phyloP scores from a whole-genome alignment of 2,888 invertebrate species.

The Drosophila antonietae region DNA sequence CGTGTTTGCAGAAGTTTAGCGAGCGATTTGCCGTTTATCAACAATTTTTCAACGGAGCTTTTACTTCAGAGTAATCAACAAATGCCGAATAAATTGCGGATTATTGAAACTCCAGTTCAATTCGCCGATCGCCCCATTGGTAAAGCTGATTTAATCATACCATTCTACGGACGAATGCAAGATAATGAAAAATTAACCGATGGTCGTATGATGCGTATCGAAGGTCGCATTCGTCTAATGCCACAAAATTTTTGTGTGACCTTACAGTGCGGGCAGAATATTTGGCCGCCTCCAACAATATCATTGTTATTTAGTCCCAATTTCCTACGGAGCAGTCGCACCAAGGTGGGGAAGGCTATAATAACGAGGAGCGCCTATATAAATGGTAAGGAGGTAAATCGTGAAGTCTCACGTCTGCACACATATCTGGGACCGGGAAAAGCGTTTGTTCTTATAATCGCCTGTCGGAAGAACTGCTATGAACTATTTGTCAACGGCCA shows the following conservation, averaged over 20 bases:
- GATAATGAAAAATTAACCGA: conserved; percentile 76
- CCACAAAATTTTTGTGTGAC: conserved; percentile 90
- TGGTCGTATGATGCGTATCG: conserved; percentile 86
- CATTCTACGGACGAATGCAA: conserved; percentile 78
- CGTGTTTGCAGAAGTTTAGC: conserved; percentile 47
- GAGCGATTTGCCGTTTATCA: conserved; percentile 11
- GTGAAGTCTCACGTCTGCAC: conserved; percentile 61
- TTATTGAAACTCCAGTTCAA: conserved; percentile 13
- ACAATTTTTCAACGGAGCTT: neutral
- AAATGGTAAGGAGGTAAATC: conserved; percentile 83
- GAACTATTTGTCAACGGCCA: conserved; percentile 85
- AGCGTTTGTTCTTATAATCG: conserved; percentile 72
- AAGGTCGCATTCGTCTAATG: conserved; percentile 88
- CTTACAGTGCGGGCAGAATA: conserved; percentile 87
- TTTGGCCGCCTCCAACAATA: conserved; percentile 90
- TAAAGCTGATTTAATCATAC: conserved; percentile 69
- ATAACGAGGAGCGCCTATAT: conserved; percentile 88
- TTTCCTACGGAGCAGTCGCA: conserved; percentile 83
- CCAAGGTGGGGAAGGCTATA: conserved; percentile 85
- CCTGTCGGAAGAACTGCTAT: conserved; percentile 62
- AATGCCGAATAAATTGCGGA: conserved; percentile 28
- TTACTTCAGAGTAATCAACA: neutral
- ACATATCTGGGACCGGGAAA: conserved; percentile 77
- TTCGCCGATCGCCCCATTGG: neutral
- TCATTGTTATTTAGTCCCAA: conserved; percentile 90